These are phyloP conservation scores for Platalea minor DNA, from an alignment of 2,797 vertebrate genomes.

Conservation along the genomic window DNA sequence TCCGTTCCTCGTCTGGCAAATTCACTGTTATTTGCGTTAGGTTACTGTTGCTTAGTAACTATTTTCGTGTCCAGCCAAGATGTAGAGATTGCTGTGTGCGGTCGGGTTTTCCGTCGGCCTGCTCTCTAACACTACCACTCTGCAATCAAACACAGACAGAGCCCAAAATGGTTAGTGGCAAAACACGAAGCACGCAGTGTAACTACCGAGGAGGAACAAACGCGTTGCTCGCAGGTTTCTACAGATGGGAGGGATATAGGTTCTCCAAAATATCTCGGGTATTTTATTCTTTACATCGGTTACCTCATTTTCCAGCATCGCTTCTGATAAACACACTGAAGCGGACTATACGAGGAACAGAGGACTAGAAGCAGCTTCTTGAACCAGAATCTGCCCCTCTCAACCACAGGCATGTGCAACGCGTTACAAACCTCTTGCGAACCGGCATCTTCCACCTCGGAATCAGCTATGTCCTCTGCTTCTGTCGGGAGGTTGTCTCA, in stretches of 20 bases:
- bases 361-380: not conserved
- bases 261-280: not conserved
- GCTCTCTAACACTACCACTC: slow-evolving; percentile 97
- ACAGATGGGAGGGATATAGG: fast-evolving
- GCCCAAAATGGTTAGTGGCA: not conserved
- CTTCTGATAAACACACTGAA: not conserved
- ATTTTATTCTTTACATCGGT: not conserved
- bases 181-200: not conserved
- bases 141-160: slow-evolving; percentile 67
- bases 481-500: not conserved
- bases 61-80: slow-evolving; percentile 96
- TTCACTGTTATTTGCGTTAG: not conserved
- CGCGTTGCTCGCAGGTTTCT: not conserved
- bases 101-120: slow-evolving; percentile 93
- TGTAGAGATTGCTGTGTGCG: slow-evolving; percentile 97
- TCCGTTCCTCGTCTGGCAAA: slow-evolving; percentile 11
- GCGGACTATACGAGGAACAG: not conserved
- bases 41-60: slow-evolving; percentile 85
- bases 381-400: not conserved
- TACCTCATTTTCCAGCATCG: not conserved
- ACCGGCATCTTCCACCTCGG: not conserved
- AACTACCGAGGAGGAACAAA: not conserved
- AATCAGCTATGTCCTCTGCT: not conserved
- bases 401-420: not conserved
- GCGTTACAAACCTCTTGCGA: not conserved